Conservation (phyloP, 2,797 vertebrate genomes). For the Bradypodion ventrale region DNA sequence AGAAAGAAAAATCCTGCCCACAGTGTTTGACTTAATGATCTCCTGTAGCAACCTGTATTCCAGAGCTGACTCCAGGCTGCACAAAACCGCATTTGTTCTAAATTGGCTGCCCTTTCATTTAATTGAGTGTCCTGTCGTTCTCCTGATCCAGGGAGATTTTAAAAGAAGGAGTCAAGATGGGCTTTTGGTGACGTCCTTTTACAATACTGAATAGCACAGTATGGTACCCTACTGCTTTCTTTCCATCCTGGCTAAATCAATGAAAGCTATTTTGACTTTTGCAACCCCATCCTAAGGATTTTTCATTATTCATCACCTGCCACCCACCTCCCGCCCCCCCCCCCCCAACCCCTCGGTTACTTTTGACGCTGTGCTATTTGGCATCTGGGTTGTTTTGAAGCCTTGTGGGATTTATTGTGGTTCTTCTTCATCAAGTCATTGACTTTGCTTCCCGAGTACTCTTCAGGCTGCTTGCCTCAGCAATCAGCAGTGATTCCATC, state of each 20-base stretch:
- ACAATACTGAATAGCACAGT: background rate
- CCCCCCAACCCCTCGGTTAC: too few species aligned
- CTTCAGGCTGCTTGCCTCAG: slow-evolving; percentile 27
- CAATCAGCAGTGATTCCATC: slow-evolving; percentile 14
- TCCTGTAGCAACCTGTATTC: slow-evolving; percentile 16
- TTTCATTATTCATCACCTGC: background rate
- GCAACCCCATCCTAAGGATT: slow-evolving; percentile 44
- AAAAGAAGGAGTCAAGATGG: slow-evolving; percentile 15
- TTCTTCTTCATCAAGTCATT: slow-evolving; percentile 31
- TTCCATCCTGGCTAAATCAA: slow-evolving; percentile 22
- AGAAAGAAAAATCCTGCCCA: background rate
- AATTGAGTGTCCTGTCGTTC: background rate
- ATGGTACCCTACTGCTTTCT: background rate
- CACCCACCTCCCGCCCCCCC: background rate
- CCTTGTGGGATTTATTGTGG: slow-evolving; percentile 13
- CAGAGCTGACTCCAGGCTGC: slow-evolving; percentile 5
- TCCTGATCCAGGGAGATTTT: slow-evolving; percentile 9
- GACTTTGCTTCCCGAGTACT: slow-evolving; percentile 28
- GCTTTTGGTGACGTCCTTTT: background rate
- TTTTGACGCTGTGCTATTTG: slow-evolving; percentile 38
- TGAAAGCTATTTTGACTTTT: slow-evolving; percentile 43
- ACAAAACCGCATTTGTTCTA: slow-evolving; percentile 23
- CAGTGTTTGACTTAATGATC: slow-evolving; percentile 20
- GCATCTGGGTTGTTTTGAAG: slow-evolving; percentile 27
- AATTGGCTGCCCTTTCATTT: slow-evolving; percentile 18